Base-by-base conservation (phyloP, 2,888 invertebrate species). In the Ochropacha duplaris region DNA sequence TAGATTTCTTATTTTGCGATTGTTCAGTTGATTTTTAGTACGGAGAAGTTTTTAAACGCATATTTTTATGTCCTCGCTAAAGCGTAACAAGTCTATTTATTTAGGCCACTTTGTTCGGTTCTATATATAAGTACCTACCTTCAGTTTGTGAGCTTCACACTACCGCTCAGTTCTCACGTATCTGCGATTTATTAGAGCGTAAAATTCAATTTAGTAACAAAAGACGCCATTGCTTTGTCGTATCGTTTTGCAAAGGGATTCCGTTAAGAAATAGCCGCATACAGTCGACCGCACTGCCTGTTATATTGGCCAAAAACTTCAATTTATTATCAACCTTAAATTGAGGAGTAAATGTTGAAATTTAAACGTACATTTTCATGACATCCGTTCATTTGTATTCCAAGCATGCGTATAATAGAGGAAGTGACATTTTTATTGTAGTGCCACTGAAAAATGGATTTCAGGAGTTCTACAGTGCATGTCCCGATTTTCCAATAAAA, bases 341-440 rank as follows among this genome's bases (percentile, higher is more conserved):
- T 4, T 22, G 8, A 14, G 12, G 22, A 9, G 12, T 5, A 4
- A 52, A 34, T 31, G 52, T 52, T 19, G 16, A 52, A 16, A 24
- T 52, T 52, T 31, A 9, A 52, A 14, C 6, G 19, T 12, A 19
- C 11, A 14, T 16, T 50, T 22, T 8, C 34, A 52, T 52, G 57
- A 26, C 31, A 24, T 24, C 39, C 24, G 24, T 54, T 54, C 55
- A 55, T 60, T 56, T 64, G 65, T 57, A 61, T 71, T 69, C 65
- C 60, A 60, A 56, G 62, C 64, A 68, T 67, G 58, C 50, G 59
- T 56, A 57, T 60, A 68, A 68, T 63, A 57, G 60, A 62, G 36
- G 61, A 51, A 57, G 52, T n/a, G 68, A 71, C 62, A 70, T 62
- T 68, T 73, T 74, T 73, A 69, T 70, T 59, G 57, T 61, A 34